phyloP scores from a whole-genome alignment of 2,797 vertebrate genomes.

The Phylloscopus collybita region DNA sequence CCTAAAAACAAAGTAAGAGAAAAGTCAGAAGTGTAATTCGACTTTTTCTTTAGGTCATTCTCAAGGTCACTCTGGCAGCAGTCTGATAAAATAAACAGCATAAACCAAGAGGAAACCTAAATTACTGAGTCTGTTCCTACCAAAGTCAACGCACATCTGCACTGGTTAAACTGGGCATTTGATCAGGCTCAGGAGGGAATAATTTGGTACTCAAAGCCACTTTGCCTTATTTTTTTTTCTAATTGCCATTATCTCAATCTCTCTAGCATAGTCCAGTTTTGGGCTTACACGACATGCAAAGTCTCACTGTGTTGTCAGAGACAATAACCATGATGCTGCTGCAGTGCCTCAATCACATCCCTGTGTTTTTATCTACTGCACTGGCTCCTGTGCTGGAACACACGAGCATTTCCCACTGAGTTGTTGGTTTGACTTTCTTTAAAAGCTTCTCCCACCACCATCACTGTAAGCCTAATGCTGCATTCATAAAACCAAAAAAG shows the following conservation, averaged over 20 bases:
- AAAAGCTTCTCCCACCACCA: background rate
- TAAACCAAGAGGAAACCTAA: background rate
- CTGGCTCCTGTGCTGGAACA: background rate
- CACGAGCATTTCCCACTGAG: background rate
- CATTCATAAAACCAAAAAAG: background rate
- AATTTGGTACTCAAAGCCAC: background rate
- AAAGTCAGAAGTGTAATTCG: background rate
- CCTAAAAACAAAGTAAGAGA: background rate
- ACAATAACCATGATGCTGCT: background rate
- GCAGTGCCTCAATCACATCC: background rate
- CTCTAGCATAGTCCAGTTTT: background rate
- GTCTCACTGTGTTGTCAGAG: background rate
- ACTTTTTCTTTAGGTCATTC: background rate
- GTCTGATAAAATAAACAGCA: background rate
- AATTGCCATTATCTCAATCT: background rate
- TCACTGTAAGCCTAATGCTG: background rate
- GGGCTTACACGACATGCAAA: background rate
- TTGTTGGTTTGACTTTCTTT: background rate
- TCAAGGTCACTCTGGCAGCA: background rate
- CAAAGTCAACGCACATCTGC: background rate
- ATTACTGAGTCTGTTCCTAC: background rate
- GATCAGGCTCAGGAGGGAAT: background rate
- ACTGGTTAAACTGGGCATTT: background rate
- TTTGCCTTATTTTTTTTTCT: background rate
- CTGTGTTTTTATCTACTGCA: background rate